phyloP scores from a whole-genome alignment of 2,113 vertebrate genomes.

The Neolamprologus cancellatus region DNA sequence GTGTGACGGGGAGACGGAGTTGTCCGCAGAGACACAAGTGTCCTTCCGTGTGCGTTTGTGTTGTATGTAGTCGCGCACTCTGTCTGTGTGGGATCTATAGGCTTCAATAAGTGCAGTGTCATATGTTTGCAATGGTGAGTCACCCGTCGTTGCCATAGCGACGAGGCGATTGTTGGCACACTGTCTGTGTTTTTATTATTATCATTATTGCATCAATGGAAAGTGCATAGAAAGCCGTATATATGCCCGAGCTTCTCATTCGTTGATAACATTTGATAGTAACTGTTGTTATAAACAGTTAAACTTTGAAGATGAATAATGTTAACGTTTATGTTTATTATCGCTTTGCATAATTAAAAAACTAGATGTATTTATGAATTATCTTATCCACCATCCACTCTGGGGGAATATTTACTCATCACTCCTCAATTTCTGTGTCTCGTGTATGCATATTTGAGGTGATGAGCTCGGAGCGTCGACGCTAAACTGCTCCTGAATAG shows the following conservation, averaged over 20 bases:
- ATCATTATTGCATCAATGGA: not conserved
- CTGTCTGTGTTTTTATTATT: not conserved
- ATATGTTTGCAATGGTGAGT: slow-evolving; percentile 21
- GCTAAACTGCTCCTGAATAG: not conserved
- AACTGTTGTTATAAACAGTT: accelerated
- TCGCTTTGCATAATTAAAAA: not conserved
- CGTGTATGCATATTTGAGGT: not conserved
- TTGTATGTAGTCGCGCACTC: not conserved
- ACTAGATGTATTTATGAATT: not conserved
- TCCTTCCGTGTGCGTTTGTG: not conserved
- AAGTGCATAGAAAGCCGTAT: accelerated
- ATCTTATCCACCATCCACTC: not conserved
- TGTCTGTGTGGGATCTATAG: not conserved
- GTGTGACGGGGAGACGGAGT: not conserved
- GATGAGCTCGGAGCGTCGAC: not conserved
- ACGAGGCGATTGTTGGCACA: not conserved
- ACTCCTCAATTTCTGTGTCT: not conserved
- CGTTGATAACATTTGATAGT: not conserved
- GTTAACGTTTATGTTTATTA: not conserved
- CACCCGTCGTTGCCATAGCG: slow-evolving; percentile 22
- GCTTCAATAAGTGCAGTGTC: slow-evolving; percentile 26
- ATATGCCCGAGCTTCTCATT: accelerated
- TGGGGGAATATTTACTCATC: not conserved
- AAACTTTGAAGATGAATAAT: not conserved
- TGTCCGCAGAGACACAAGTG: not conserved